phyloP scores from a whole-genome alignment of 2,797 vertebrate genomes.

The Telmatherina bonti region DNA sequence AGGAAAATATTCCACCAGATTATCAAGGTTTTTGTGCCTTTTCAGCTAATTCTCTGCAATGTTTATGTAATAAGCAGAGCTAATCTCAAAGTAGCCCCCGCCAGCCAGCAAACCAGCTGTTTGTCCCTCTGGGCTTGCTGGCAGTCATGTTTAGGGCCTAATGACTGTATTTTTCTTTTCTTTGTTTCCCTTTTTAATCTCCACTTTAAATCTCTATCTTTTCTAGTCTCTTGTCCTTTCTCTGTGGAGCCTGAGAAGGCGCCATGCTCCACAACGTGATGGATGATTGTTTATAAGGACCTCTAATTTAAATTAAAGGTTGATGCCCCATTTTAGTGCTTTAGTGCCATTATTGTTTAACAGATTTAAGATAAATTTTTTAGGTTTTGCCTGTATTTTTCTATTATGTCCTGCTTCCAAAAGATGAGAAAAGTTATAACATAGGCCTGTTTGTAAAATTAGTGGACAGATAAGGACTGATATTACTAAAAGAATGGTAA shows the following conservation, averaged over 20 bases:
- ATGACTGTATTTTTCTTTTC: conserved; percentile 39
- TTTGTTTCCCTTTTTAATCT: conserved; percentile 10
- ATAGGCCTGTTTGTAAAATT: neutral
- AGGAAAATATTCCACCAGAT: neutral
- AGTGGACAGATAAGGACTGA: neutral
- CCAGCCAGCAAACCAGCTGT: conserved; percentile 43
- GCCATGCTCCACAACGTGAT: neutral
- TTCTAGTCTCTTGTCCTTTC: conserved; percentile 7
- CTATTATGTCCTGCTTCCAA: neutral
- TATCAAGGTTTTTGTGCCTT: neutral
- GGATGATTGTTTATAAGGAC: neutral
- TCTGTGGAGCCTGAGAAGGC: conserved; percentile 5
- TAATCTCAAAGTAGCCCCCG: neutral
- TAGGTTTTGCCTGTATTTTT: neutral
- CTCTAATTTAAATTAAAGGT: neutral
- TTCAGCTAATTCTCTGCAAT: conserved; percentile 35
- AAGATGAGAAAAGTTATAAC: neutral
- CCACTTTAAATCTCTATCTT: neutral
- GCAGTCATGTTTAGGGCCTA: conserved; percentile 21
- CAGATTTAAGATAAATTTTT: neutral
- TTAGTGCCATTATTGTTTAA: neutral
- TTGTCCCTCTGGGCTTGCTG: conserved; percentile 12
- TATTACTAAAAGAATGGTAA: neutral
- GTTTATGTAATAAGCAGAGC: conserved; percentile 9
- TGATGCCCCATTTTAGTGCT: neutral